phyloP scores from a whole-genome alignment of 1,140 invertebrate genomes.

The Drosophila melanogaster region Release_6_plus_ISO1_MT NC_004354.4:10880501-10881000 shows the following conservation, averaged over 20 bases:
- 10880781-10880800: not conserved
- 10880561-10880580: constrained; percentile 81
- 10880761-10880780: not conserved
- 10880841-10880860: not conserved
- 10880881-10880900: constrained; percentile 55
- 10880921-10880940: constrained; percentile 78
- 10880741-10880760: constrained; percentile 10
- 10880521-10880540: constrained; percentile 87
- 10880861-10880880: constrained; percentile 59
- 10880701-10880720: constrained; percentile 25
- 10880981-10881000: not conserved
- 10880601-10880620: not conserved
- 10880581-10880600: constrained; percentile 19
- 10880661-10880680: not conserved
- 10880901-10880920: constrained; percentile 63
- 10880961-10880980: constrained; percentile 1
- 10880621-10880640: no score
- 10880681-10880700: not conserved
- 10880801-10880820: constrained; percentile 32
- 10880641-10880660: not conserved
- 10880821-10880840: not conserved
- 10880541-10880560: constrained; percentile 56
- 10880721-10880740: constrained; percentile 63
- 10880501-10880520: constrained; percentile 86
- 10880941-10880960: constrained; percentile 71